Base-by-base conservation (phyloP, 2,888 invertebrate species). In the Plusia festucae region DNA sequence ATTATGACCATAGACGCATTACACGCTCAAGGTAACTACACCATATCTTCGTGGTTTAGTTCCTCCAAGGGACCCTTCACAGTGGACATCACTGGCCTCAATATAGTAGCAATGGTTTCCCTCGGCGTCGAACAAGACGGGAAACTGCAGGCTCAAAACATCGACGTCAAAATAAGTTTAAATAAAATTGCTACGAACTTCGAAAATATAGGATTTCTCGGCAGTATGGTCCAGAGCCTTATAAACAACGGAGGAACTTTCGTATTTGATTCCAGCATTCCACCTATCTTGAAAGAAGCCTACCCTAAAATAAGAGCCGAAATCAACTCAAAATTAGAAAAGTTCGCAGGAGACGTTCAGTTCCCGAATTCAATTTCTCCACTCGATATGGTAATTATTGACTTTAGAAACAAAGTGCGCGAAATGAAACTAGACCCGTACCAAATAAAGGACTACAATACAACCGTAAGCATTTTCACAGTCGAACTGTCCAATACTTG, bases 311-410 rank as follows among this genome's bases (percentile, higher is more conserved):
- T 97, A 0, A 96, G 97, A 76, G 95, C 93, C 0, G 97, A 97
- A 86, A 96, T 98, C 1, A 97, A 98, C 86, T 95, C 96, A 4
- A 96, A 97, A 86, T 95, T 98, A 40, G 96, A 96, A 30, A 96
- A 97, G 78, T 86, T 97, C 16, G 96, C 97, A 11, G 96, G 96
- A 0, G 95, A 96, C 64, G 96, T 97, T 80, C 96, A 96, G 64
- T 97, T 98, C 83, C 97, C 98, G 0, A 98, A 98, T 87, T 98
- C 98, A 0, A 97, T 98, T 81, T 97, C 98, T 18, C 98, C 98
- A 0, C 94, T 98, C 68, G 98, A 98, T 85, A 97, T 97, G 96
- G 96, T 97, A 1, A 96, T 98, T 53, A 96, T 97, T 0, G 97
- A 97, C 82, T 96, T 96, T 0, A 95, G 98, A n/a, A 97, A 96